Evolutionary conservation across 2,113 vertebrate genomes (phyloP).

Genomic region (Thunnus thynnus): DNA sequence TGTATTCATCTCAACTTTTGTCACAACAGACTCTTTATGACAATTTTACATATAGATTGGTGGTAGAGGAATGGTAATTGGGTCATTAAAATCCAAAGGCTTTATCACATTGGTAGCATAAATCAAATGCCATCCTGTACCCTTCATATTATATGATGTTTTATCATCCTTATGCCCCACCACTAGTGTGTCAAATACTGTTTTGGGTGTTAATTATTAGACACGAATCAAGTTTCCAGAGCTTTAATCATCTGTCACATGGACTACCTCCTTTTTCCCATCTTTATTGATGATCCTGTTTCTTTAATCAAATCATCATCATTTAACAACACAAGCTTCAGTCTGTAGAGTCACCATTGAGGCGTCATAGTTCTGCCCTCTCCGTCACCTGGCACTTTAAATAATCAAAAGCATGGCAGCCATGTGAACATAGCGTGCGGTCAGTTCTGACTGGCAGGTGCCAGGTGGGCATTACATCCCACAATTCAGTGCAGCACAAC

Average conservation of each 20-base stretch:
- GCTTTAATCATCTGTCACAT: constrained; percentile 7
- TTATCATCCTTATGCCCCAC: no score
- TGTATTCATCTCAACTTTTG: no score
- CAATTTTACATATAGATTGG: no score
- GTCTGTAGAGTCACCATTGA: not conserved
- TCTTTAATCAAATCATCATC: not conserved
- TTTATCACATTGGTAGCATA: no score
- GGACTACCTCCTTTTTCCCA: not conserved
- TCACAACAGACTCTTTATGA: no score
- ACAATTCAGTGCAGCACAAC: constrained; percentile 9
- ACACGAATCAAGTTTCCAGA: not conserved
- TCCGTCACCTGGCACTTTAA: constrained; percentile 62
- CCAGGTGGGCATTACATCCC: constrained; percentile 68
- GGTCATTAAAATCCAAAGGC: no score
- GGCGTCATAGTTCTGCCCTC: constrained; percentile 12
- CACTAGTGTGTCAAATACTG: not conserved
- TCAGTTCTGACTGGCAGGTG: constrained; percentile 69
- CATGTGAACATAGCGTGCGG: constrained; percentile 64
- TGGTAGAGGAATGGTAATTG: no score
- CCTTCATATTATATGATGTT: no score
- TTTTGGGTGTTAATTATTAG: constrained; percentile 4
- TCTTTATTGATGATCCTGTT: not conserved
- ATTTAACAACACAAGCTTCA: not conserved
- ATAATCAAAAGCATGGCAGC: constrained; percentile 74
- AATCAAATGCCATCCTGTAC: no score